phyloP scores from a whole-genome alignment of 2,797 vertebrate genomes.

The Meriones psammophilus region DNA sequence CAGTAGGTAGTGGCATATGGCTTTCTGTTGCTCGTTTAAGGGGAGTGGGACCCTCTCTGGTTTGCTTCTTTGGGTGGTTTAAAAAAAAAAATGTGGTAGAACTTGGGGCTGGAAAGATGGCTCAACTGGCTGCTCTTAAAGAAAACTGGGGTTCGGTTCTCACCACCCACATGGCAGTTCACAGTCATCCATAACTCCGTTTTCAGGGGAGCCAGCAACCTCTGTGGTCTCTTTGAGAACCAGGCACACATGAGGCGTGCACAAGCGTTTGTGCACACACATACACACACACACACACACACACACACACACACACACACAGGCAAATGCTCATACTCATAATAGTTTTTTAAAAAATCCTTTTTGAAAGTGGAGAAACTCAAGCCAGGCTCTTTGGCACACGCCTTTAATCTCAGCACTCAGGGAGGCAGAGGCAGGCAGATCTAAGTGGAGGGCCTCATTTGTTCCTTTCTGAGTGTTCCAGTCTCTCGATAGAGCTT shows the following conservation, averaged over 20 bases:
- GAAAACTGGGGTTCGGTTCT: background rate
- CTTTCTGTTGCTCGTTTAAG: conserved; percentile 19
- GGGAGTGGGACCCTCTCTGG: background rate
- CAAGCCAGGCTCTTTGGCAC: too few species aligned
- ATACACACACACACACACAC: too few species aligned
- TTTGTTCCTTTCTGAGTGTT: background rate
- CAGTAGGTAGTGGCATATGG: background rate
- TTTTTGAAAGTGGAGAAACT: too few species aligned
- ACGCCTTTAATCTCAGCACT: too few species aligned
- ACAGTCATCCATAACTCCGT: background rate
- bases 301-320: too few species aligned
- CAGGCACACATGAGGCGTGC: background rate
- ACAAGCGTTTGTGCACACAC: background rate
- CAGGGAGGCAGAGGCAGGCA: too few species aligned
- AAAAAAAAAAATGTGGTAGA: background rate
- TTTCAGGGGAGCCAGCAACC: too few species aligned
- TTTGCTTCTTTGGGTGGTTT: conserved; percentile 21
- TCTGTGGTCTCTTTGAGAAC: background rate
- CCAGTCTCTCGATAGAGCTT: background rate
- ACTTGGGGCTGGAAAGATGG: background rate
- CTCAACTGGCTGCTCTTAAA: background rate
- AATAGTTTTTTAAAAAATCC: background rate
- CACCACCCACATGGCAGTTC: background rate
- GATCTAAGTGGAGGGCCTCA: background rate
- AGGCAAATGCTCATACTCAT: background rate